Evolutionary conservation across 2,888 invertebrate genomes (phyloP), one percentile per base, ranked within the genome.

Genomic region (Serripes groenlandicus): DNA sequence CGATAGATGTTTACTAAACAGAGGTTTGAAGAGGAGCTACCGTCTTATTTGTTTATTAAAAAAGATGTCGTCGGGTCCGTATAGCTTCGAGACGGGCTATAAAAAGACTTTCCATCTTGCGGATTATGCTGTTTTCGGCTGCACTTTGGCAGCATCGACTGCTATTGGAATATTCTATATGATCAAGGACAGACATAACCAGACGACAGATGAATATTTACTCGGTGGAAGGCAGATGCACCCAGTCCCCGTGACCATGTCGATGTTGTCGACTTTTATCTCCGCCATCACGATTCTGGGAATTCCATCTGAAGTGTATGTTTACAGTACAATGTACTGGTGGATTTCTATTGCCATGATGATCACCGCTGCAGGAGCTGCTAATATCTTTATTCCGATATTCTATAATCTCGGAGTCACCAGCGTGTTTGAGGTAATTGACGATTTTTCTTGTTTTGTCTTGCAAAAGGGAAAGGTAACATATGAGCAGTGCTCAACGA

Each of bases 271-370:
- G 26, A 91, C 90, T 78, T 93, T 93, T 84, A 93, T 93, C 77
- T 93, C 93, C 7, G 93, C 93, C 60, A 92, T 93, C 52, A 93
- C 93, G 0, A 82, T 93, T 58, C 89, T 93, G 7, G 92, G 92
- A 0, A 91, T 90, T 0, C 92, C 93, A 21, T 89, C 92, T 0
- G 93, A 93, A 83, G 89, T 92, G n/a, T 93, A 93, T 75, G 78
- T 86, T 18, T 91, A 89, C 80, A 92, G 92, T 56, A 91, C 92
- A 7, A 90, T 91, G 90, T 92, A 90, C 73, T 81, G 87, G 83
- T 84, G 90, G 83, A 90, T 91, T n/a, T 85, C 88, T 7, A 49
- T 92, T 11, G 89, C 89, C 11, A 92, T 93, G 81, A 58, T 88
- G 32, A 76, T 94, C 58, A 88, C 92, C 26, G 92, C 92, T 18